Percentiles rank a stretch among this genome's conserved stretches.
phyloP scores from a whole-genome alignment of 2,888 invertebrate genomes.

The Euzophera pinguis region DNA sequence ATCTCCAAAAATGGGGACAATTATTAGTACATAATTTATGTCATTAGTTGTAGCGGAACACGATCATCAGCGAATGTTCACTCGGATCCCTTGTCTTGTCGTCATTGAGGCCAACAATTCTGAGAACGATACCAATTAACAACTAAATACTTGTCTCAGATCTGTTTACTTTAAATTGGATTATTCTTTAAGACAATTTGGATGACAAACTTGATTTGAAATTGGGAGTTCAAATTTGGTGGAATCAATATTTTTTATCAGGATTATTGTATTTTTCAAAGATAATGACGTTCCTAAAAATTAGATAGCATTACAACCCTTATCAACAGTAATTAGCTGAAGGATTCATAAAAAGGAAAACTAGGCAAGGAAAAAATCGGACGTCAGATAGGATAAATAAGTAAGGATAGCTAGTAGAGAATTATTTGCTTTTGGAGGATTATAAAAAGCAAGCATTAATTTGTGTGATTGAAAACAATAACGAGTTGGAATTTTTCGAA shows the following conservation, averaged over 20 bases:
- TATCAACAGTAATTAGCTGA: too few species aligned
- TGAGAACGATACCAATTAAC: slow-evolving; percentile 44
- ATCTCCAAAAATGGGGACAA: not conserved
- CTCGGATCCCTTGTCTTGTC: slow-evolving; percentile 11
- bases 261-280: too few species aligned
- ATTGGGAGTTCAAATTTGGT: not conserved
- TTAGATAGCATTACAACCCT: too few species aligned
- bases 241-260: too few species aligned
- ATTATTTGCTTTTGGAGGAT: too few species aligned
- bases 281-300: too few species aligned
- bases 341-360: too few species aligned
- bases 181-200: slow-evolving; percentile 23
- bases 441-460: too few species aligned
- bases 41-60: slow-evolving; percentile 15
- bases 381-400: too few species aligned
- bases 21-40: not conserved
- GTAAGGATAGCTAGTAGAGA: too few species aligned
- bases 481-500: slow-evolving; percentile 21
- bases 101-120: slow-evolving; percentile 52
- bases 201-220: slow-evolving; percentile 7
- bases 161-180: slow-evolving; percentile 24
- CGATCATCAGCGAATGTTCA: slow-evolving; percentile 36
- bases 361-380: too few species aligned
- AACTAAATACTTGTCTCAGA: slow-evolving; percentile 25
- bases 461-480: slow-evolving; percentile 8